Conservation (phyloP, 2,888 invertebrate genomes). For the Trissolcus japonicus region DNA sequence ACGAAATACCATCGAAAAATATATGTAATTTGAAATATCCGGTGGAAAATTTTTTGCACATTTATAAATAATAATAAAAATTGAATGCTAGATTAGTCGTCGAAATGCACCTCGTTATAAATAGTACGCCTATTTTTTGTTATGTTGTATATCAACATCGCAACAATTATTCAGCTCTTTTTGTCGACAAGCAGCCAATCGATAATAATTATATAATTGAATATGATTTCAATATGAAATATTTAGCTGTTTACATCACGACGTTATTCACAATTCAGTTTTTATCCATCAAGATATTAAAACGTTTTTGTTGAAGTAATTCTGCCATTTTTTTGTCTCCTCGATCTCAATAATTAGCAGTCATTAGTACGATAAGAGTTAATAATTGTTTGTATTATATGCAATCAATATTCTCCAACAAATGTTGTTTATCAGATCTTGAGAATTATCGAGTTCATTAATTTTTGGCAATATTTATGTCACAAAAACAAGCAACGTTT, state of each 20-base stretch:
- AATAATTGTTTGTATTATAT: conserved; percentile 39
- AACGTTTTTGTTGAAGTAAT: conserved; percentile 15
- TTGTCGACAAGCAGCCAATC: conserved; percentile 11
- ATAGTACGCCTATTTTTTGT: neutral
- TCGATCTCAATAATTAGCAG: conserved; percentile 28
- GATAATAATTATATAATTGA: conserved; percentile 42
- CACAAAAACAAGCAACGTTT: neutral
- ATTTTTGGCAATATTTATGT: conserved; percentile 7
- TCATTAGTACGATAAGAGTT: conserved; percentile 22
- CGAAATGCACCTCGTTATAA: neutral
- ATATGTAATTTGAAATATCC: no score
- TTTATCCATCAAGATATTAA: conserved; percentile 18
- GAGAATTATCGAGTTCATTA: conserved; percentile 21
- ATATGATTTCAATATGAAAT: conserved; percentile 37
- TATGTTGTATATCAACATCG: conserved; percentile 16
- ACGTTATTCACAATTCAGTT: conserved; percentile 32
- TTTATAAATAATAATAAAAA: no score
- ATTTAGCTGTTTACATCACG: conserved; percentile 44
- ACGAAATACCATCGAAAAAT: no score
- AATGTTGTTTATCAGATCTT: conserved; percentile 29
- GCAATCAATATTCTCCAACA: conserved; percentile 18
- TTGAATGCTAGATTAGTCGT: neutral
- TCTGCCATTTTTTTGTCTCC: conserved; percentile 5
- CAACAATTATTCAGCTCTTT: conserved; percentile 20
- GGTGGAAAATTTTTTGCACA: no score